Conservation (phyloP, 2,888 invertebrate genomes). For the Conistra vaccinii region DNA sequence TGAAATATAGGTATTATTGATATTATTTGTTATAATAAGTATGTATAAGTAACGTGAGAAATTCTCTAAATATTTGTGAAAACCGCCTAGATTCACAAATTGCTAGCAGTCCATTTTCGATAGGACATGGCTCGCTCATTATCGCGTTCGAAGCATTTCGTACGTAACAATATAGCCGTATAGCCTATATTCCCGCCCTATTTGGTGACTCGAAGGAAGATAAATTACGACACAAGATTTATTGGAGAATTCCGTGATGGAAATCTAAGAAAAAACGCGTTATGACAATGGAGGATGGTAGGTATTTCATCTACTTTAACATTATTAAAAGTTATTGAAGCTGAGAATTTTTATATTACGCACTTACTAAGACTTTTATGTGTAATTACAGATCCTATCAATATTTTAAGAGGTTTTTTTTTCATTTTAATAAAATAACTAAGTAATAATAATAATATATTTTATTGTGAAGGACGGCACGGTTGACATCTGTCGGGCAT, state of each 20-base stretch:
- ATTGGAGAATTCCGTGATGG: constrained; percentile 57
- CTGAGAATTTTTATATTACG: constrained; percentile 3
- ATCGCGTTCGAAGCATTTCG: constrained; percentile 39
- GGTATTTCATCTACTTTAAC: constrained; percentile 37
- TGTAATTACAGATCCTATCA: neutral
- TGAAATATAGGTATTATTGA: too few species aligned
- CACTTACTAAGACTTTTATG: neutral
- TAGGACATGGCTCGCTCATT: constrained; percentile 29
- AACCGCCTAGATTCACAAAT: neutral
- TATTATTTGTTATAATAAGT: too few species aligned
- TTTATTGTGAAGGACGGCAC: too few species aligned
- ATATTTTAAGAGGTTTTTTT: neutral
- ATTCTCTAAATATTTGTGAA: too few species aligned
- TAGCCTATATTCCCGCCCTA: constrained; percentile 27
- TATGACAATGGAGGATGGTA: constrained; percentile 44
- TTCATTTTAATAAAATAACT: neutral
- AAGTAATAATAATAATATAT: neutral
- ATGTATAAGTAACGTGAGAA: too few species aligned
- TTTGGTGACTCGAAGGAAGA: constrained; percentile 60
- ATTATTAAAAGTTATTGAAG: constrained; percentile 37
- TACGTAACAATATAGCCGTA: constrained; percentile 38
- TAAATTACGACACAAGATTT: constrained; percentile 60
- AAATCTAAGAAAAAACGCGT: constrained; percentile 58
- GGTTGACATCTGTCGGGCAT: too few species aligned
- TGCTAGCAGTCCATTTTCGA: constrained; percentile 10